Evolutionary conservation across 1,140 invertebrate genomes (phyloP).

Genomic region (Maconellicoccus hirsutus): DNA sequence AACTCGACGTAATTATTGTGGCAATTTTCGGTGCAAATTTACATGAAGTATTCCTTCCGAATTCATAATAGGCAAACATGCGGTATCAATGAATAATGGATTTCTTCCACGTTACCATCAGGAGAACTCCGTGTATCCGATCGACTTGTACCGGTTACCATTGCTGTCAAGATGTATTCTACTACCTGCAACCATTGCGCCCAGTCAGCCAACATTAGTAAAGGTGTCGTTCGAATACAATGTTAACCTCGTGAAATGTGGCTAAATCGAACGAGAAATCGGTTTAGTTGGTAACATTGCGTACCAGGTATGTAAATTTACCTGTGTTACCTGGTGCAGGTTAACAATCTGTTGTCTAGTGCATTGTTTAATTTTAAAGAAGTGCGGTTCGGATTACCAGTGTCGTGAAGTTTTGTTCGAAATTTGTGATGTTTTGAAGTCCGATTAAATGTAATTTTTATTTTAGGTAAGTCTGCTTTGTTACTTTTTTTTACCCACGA

Average conservation of each 20-base stretch:
- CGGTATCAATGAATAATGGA: no score
- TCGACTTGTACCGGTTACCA: no score
- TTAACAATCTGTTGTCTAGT: neutral
- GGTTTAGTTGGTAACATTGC: neutral
- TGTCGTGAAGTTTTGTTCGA: neutral
- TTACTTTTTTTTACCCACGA: neutral
- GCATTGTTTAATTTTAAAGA: neutral
- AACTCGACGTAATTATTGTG: no score
- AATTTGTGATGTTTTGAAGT: neutral
- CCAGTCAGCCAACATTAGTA: no score
- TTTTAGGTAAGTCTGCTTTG: neutral
- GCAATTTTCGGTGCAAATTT: no score
- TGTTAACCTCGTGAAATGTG: neutral
- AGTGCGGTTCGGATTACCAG: neutral
- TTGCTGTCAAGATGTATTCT: no score
- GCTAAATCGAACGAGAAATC: neutral
- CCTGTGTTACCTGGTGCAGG: neutral
- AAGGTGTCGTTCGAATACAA: no score
- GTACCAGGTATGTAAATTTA: neutral
- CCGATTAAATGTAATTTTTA: neutral
- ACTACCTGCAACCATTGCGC: no score
- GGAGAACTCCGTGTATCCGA: no score
- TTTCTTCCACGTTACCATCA: no score
- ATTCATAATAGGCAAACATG: no score
- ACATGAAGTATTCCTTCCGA: no score